Evolutionary conservation across 2,888 invertebrate genomes (phyloP).

Genomic region (Frankliniella intonsa): DNA sequence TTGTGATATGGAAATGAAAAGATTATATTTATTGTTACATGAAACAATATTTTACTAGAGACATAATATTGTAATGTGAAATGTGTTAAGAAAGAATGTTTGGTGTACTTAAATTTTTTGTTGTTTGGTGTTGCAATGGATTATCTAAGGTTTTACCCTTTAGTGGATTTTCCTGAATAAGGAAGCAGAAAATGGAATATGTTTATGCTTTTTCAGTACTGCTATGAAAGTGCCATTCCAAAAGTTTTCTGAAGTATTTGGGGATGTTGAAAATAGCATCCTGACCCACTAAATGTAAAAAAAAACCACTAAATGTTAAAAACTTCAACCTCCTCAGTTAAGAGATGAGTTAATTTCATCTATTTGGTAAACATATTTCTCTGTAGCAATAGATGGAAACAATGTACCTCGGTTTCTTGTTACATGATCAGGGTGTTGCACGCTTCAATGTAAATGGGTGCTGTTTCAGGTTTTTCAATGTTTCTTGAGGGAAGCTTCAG

Average conservation of each 20-base stretch:
- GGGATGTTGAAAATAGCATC: background rate
- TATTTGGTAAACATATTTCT: background rate
- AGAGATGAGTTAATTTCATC: background rate
- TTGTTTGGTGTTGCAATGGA: background rate
- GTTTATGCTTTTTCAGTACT: background rate
- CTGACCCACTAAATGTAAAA: background rate
- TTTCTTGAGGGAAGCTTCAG: no score
- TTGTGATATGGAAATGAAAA: conserved; percentile 23
- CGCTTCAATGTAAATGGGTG: background rate
- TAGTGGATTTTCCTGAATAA: background rate
- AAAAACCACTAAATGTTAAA: background rate
- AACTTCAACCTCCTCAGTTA: background rate
- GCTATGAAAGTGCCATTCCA: conserved; percentile 22
- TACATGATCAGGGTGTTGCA: background rate
- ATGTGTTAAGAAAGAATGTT: background rate
- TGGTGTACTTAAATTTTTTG: conserved; percentile 13
- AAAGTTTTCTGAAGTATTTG: background rate
- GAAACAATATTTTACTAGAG: conserved; percentile 23
- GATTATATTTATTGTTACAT: conserved; percentile 26
- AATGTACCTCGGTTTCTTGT: background rate
- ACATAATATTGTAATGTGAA: conserved; percentile 14
- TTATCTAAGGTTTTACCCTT: background rate
- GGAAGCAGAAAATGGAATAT: background rate
- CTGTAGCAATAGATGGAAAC: background rate
- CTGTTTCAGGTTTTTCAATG: background rate